Evolutionary conservation across 2,888 invertebrate species (phyloP), one percentile per base, ranked within the genome.

Genomic region (Meiosimyza platycephala): DNA sequence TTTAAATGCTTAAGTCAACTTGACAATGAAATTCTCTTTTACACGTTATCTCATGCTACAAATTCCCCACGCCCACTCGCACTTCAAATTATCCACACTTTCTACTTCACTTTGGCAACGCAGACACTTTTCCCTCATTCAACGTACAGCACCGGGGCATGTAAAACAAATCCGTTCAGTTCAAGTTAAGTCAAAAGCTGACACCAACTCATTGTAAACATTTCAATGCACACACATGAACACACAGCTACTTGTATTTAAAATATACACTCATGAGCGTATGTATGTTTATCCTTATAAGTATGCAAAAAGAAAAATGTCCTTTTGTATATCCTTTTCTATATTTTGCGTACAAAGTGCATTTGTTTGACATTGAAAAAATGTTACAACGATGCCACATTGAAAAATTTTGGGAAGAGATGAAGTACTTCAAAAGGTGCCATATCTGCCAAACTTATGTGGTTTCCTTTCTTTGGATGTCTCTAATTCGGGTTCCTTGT

Each of bases 151-250:
- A 40, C 1, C 9, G 9, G 40, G 40, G 40, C 40, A 40, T 40
- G 40, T 9, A 40, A 40, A 40, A 40, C 40, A 40, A 40, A 40
- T 40, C 40, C 5, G 40, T 40, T 40, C 40, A 40, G 40, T 40
- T 40, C 40, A 40, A 6, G 40, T 7, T 9, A 40, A 57, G 57
- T 28, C 57, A 57, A 57, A 57, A 57, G 57, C 28, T 28, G 28
- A 22, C 22, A 57, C 57, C 57, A 57, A 57, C 57, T 57, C 57
- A 57, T 57, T 57, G 57, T 57, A 57, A 57, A 57, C 57, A 57
- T 57, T 57, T 57, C 18, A 57, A 12, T 57, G 57, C 57, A 57
- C 57, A 57, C 57, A 57, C 57, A 3, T 28, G 28, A 22, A 57
- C 9, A 22, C 28, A 57, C 57, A 57, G 15, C 13, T 11, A 57